These are phyloP conservation scores for Bujurquina vittata DNA, from an alignment of 2,113 vertebrate species.

Conservation along the genomic window DNA sequence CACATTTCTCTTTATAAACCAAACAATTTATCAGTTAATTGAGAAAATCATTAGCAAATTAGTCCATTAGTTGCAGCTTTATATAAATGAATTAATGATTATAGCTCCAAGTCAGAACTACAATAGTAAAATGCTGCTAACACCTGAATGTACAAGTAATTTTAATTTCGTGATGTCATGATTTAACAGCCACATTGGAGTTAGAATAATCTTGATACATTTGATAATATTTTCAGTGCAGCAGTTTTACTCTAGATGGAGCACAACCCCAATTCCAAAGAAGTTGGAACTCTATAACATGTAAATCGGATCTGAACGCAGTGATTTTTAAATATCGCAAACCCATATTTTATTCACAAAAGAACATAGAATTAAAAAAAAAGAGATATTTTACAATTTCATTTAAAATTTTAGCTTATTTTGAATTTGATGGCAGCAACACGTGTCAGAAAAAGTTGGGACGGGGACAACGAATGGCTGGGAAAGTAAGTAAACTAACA, in stretches of 20 bases:
- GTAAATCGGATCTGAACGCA: too few species aligned
- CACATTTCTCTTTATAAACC: background rate
- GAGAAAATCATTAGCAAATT: conserved; percentile 1
- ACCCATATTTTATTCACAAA: too few species aligned
- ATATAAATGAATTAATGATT: background rate
- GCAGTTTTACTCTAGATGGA: background rate
- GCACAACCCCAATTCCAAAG: background rate
- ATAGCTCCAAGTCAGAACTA: background rate
- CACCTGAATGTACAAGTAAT: background rate
- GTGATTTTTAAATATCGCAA: background rate
- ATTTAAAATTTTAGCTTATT: too few species aligned
- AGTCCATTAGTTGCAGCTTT: conserved; percentile 3
- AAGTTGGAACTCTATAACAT: background rate
- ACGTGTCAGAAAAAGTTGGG: too few species aligned
- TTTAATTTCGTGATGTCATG: background rate
- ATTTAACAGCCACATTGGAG: background rate
- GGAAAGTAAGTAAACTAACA: too few species aligned
- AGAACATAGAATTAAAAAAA: too few species aligned
- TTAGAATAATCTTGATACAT: background rate
- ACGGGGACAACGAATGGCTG: too few species aligned
- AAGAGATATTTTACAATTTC: too few species aligned
- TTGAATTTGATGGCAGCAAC: too few species aligned
- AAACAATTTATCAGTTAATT: conserved; percentile 20
- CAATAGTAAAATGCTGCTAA: background rate
- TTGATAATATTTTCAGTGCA: background rate